Conservation (phyloP, 1,140 invertebrate species). For the Adoxophyes honmai region DNA sequence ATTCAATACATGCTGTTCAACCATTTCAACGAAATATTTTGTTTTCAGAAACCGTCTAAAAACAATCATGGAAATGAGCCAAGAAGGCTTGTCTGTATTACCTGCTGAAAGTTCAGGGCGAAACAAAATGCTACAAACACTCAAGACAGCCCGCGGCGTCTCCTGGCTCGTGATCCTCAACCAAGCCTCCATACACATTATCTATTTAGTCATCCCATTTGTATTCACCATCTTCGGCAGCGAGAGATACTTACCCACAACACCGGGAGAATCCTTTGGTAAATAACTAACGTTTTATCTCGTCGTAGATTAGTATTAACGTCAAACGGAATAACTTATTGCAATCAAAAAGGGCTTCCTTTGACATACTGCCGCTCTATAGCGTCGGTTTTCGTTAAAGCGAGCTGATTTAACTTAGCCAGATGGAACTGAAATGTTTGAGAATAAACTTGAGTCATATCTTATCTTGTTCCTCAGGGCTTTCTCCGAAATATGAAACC, state of each 20-base stretch:
- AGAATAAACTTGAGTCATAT: not conserved
- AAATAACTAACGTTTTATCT: not conserved
- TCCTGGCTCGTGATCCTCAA: constrained; percentile 32
- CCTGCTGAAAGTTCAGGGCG: constrained; percentile 19
- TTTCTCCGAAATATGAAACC: constrained; percentile 31
- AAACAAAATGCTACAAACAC: constrained; percentile 17
- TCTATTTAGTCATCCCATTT: constrained; percentile 31
- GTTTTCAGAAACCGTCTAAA: constrained; percentile 21
- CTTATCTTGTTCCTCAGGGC: constrained; percentile 25
- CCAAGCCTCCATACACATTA: constrained; percentile 22
- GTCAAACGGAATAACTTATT: too few species aligned
- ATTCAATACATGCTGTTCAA: too few species aligned
- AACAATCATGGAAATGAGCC: constrained; percentile 27
- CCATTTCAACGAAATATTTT: not conserved
- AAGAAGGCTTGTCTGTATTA: constrained; percentile 22
- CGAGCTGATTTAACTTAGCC: too few species aligned
- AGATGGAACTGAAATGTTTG: too few species aligned
- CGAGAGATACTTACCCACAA: constrained; percentile 32
- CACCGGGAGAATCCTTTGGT: constrained; percentile 36
- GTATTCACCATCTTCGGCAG: constrained; percentile 31
- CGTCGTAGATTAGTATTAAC: too few species aligned
- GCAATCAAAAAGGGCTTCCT: too few species aligned
- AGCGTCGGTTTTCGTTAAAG: too few species aligned
- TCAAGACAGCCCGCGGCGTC: constrained; percentile 20
- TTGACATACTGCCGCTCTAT: too few species aligned